A percentile compares a stretch with the other conserved stretches of the same genome.
These are phyloP conservation scores for Conus canariensis DNA, from an alignment of 2,888 invertebrate genomes.

Conservation along the genomic window DNA sequence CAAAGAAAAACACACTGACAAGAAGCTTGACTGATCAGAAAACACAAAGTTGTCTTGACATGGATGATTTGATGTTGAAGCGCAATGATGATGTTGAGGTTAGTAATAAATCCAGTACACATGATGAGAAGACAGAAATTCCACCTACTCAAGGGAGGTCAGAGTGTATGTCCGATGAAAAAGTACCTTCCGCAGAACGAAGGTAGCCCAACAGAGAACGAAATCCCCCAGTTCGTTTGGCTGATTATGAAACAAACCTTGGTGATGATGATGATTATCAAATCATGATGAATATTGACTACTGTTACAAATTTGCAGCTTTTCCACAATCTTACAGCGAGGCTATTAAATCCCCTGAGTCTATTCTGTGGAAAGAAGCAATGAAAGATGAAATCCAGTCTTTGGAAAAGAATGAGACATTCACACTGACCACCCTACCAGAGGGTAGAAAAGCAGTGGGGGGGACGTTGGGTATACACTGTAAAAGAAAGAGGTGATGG, in stretches of 20 bases:
- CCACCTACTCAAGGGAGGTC: not conserved
- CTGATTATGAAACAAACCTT: conserved; percentile 12
- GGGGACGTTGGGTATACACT: conserved; percentile 7
- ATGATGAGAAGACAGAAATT: not conserved
- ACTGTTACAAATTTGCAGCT: conserved; percentile 46
- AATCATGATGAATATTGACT: conserved; percentile 45
- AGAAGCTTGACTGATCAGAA: not conserved
- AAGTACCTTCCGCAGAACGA: not conserved
- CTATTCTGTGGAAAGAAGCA: conserved; percentile 36
- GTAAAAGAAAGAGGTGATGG: conserved; percentile 7
- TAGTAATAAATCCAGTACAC: conserved; percentile 35
- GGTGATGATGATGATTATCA: conserved; percentile 36
- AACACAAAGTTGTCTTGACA: not conserved
- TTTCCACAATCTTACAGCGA: conserved; percentile 48
- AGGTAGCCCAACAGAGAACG: not conserved
- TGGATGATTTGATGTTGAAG: not conserved
- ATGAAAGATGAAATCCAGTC: conserved; percentile 53
- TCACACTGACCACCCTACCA: not conserved
- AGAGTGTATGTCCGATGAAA: not conserved
- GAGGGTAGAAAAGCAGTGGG: conserved; percentile 7
- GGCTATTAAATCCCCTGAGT: conserved; percentile 30
- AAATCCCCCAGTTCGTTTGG: not conserved
- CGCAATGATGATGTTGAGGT: not conserved
- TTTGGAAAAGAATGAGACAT: conserved; percentile 42
- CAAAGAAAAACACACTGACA: conserved; percentile 39